A percentile compares a stretch with the other conserved stretches of the same genome.
Conservation (phyloP, 2,113 vertebrate species). For the Trichechus manatus region DNA sequence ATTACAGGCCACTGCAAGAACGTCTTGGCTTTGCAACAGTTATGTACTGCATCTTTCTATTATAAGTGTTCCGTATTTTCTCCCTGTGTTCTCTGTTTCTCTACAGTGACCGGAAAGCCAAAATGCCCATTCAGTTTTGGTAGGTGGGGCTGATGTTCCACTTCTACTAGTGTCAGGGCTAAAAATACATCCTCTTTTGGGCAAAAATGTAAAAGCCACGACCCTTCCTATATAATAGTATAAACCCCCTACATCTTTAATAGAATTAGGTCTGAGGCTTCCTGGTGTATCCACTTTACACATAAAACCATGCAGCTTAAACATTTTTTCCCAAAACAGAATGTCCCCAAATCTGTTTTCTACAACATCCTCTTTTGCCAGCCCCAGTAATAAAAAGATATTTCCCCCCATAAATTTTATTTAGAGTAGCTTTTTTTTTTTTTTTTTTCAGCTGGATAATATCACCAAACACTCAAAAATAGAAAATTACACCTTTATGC, state of each 20-base stretch:
- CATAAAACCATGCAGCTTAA: not conserved
- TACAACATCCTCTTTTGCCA: not conserved
- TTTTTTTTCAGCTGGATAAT: not conserved
- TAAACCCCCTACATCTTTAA: not conserved
- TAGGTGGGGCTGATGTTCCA: not conserved
- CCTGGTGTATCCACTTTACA: not conserved
- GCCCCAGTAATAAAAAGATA: not conserved
- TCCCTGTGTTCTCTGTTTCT: not conserved
- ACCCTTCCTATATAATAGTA: not conserved
- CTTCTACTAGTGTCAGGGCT: not conserved
- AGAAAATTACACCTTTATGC: not conserved
- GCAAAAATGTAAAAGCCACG: not conserved
- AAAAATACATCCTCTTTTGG: not conserved
- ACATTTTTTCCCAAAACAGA: not conserved
- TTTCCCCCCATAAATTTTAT: not conserved
- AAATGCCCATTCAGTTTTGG: not conserved
- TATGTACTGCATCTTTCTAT: not conserved
- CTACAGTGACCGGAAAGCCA: not conserved
- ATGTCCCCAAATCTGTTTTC: not conserved
- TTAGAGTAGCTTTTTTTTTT: not conserved
- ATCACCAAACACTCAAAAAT: not conserved
- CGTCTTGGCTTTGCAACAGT: not conserved
- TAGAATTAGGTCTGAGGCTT: not conserved
- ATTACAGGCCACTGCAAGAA: not conserved
- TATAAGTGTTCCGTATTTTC: not conserved